These are phyloP conservation scores for Mesoclemmys tuberculata DNA, from an alignment of 2,113 vertebrate genomes.

Conservation along the genomic window DNA sequence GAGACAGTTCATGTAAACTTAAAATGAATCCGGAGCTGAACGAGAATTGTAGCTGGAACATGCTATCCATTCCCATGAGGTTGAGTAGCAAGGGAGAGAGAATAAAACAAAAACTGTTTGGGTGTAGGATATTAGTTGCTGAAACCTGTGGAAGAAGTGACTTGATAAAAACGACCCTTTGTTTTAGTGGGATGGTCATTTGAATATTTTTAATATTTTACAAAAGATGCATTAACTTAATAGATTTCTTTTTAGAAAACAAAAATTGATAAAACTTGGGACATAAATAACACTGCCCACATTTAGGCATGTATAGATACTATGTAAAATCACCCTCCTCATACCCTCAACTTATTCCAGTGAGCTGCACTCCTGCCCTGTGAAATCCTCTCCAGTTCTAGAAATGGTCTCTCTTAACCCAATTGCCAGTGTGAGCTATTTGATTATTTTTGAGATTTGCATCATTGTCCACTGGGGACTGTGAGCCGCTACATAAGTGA, in stretches of 20 bases:
- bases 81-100: neutral
- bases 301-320: fast-evolving
- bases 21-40: neutral
- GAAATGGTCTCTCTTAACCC: fast-evolving
- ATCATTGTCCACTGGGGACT: fast-evolving
- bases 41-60: neutral
- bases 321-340: fast-evolving
- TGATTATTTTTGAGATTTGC: fast-evolving
- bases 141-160: neutral
- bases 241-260: too few relatives aligned
- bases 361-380: neutral
- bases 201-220: fast-evolving
- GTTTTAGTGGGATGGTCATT: neutral
- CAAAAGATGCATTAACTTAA: neutral
- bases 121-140: fast-evolving
- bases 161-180: fast-evolving
- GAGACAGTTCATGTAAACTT: neutral
- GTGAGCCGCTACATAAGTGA: fast-evolving
- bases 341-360: fast-evolving
- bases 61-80: fast-evolving
- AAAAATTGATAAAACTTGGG: neutral
- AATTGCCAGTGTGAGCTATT: fast-evolving
- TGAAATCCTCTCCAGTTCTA: slow-evolving; percentile 50
- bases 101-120: fast-evolving
- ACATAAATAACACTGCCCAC: fast-evolving